These are phyloP conservation scores for Meteorus colon DNA, from an alignment of 2,888 invertebrate genomes.

Conservation along the genomic window DNA sequence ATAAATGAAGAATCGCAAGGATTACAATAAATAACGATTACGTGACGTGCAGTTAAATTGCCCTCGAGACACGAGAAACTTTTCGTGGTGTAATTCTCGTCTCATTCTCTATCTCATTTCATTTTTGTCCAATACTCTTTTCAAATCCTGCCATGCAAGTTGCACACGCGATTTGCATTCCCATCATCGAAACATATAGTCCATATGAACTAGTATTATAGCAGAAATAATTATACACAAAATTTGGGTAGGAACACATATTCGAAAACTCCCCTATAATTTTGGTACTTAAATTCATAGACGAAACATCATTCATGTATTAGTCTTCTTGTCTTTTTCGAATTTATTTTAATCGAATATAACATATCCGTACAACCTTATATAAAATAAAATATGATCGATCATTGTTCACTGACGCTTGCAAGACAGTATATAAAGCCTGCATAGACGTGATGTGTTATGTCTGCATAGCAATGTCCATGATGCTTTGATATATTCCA, in stretches of 20 bases:
- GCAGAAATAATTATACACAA: no score
- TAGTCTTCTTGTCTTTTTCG: no score
- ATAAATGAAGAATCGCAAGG: conserved; percentile 31
- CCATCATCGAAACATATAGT: neutral
- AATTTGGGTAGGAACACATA: no score
- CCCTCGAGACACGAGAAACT: neutral
- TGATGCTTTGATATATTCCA: conserved; percentile 15
- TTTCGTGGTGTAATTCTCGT: conserved; percentile 16
- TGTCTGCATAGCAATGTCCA: conserved; percentile 10
- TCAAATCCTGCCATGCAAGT: neutral
- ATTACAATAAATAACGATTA: conserved; percentile 64
- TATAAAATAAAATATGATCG: conserved; percentile 4
- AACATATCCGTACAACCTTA: no score
- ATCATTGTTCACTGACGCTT: conserved; percentile 11
- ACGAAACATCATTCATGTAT: no score
- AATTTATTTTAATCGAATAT: no score
- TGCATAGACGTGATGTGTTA: conserved; percentile 4
- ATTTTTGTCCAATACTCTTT: conserved; percentile 10
- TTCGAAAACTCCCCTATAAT: neutral
- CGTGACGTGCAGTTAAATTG: conserved; percentile 40
- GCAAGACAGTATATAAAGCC: neutral
- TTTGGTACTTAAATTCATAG: no score
- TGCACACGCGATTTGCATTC: neutral
- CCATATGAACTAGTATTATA: no score
- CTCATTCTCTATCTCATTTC: neutral